phyloP scores from a whole-genome alignment of 2,888 invertebrate genomes.

The Gisinianus flammeolus region DNA sequence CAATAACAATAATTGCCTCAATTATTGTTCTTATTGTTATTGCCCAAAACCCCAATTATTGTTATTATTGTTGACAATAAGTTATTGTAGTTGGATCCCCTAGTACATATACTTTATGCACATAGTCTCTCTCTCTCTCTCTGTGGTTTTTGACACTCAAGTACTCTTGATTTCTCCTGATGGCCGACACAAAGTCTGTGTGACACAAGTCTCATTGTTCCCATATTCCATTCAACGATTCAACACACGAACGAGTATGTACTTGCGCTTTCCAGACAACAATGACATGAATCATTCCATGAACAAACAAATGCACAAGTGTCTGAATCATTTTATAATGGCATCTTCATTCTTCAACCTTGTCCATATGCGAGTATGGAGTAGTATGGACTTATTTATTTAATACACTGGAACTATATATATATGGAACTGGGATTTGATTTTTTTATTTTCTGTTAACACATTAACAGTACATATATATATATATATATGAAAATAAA shows the following conservation, averaged over 20 bases:
- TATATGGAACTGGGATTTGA: too few relatives aligned
- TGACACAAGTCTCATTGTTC: conserved; percentile 20
- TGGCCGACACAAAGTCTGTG: neutral
- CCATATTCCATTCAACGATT: neutral
- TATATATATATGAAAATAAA: too few relatives aligned
- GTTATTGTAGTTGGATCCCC: too few relatives aligned
- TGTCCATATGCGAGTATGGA: neutral
- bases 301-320: conserved; percentile 8
- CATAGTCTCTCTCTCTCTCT: too few relatives aligned
- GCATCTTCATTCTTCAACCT: too few relatives aligned
- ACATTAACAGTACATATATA: too few relatives aligned
- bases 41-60: neutral
- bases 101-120: neutral
- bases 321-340: too few relatives aligned
- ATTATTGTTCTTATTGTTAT: too few relatives aligned
- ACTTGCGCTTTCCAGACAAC: conserved; percentile 6
- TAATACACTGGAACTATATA: too few relatives aligned
- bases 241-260: neutral
- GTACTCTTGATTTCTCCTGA: conserved; percentile 18
- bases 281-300: conserved; percentile 6
- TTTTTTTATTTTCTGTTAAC: too few relatives aligned
- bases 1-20: too few relatives aligned
- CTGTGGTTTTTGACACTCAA: conserved; percentile 3
- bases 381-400: neutral
- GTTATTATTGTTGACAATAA: neutral